These are phyloP conservation scores for Calameuta filiformis DNA, from an alignment of 2,888 invertebrate genomes.

Conservation along the genomic window DNA sequence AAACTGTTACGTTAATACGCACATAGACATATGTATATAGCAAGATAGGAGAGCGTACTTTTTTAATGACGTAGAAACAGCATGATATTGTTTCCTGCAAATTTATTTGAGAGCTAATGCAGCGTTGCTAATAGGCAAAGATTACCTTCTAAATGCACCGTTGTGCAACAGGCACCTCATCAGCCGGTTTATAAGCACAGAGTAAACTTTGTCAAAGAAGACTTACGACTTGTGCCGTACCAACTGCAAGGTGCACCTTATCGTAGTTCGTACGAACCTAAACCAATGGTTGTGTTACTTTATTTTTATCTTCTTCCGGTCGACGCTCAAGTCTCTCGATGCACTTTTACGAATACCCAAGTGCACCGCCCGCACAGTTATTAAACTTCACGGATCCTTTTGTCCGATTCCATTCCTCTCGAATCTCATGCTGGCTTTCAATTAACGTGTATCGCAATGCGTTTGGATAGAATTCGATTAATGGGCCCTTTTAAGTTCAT, in stretches of 20 bases:
- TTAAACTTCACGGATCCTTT: not conserved
- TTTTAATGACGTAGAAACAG: not conserved
- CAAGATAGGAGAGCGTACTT: not conserved
- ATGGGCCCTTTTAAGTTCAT: not conserved
- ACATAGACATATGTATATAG: not conserved
- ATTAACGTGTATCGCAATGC: not conserved
- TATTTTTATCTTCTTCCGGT: not conserved
- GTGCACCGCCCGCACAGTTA: not conserved
- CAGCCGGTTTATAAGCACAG: slow-evolving; percentile 1
- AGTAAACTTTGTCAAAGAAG: not conserved
- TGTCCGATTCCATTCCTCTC: not conserved
- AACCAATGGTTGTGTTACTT: not conserved
- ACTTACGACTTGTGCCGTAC: slow-evolving; percentile 6
- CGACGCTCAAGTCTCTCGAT: not conserved
- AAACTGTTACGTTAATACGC: not conserved
- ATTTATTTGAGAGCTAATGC: not conserved
- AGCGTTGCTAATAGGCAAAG: slow-evolving; percentile 7
- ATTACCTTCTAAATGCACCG: slow-evolving; percentile 5
- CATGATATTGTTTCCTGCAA: not conserved
- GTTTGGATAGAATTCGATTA: not conserved
- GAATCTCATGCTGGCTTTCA: not conserved
- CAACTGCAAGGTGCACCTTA: not conserved
- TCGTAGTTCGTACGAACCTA: not conserved
- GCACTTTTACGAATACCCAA: not conserved
- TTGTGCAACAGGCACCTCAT: slow-evolving; percentile 6